Evolutionary conservation across 2,113 vertebrate species (phyloP), one percentile per base, ranked within the genome.

Genomic region (Diphyllodes magnificus): DNA sequence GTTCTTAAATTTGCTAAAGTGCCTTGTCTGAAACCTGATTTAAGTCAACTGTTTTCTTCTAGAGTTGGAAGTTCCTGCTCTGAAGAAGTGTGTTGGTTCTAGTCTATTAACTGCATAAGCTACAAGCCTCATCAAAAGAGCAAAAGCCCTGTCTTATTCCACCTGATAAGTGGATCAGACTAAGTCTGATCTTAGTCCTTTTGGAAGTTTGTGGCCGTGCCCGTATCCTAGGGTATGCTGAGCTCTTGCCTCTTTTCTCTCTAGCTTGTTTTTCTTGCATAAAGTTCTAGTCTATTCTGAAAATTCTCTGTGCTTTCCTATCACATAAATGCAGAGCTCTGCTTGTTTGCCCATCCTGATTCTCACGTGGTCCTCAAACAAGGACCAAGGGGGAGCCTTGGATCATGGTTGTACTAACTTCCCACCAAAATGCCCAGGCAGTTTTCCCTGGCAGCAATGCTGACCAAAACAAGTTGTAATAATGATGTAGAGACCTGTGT

Each of bases 141-240:
- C 5, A 88, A 15, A 70, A 50, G 4, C 66, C 22, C 28, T 51
- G 39, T 5, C 12, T 82, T 69, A 54, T 31, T 68, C 10, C 21
- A 63, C 21, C 12, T 60, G 57, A 8, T 37, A 25, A 59, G 57
- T 37, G n/a, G n/a, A 37, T 25, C 23, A 12, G 23, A 37, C 15
- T 17, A 25, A 56, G 13, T 19, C 22, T 57, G 25, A 51, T n/a
- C 11, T 42, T 51, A 70, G 4, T 6, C 24, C 14, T 50, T 78
- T 28, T 30, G 21, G 17, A 82, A 68, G 10, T 76, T 84, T 85
- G 13, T 2, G 15, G 28, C 8, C 12, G 0, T 89, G 31, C 15
- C 47, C 1, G 0, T 63, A 28, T 47, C 56, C 12, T 1, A 64
- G 30, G 23, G 2, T 44, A 35, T 1, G 1, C 13, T 69, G 54